Evolutionary conservation across 2,888 invertebrate species (phyloP), one percentile per base, ranked within the genome.

Genomic region (Ichneumon xanthorius): DNA sequence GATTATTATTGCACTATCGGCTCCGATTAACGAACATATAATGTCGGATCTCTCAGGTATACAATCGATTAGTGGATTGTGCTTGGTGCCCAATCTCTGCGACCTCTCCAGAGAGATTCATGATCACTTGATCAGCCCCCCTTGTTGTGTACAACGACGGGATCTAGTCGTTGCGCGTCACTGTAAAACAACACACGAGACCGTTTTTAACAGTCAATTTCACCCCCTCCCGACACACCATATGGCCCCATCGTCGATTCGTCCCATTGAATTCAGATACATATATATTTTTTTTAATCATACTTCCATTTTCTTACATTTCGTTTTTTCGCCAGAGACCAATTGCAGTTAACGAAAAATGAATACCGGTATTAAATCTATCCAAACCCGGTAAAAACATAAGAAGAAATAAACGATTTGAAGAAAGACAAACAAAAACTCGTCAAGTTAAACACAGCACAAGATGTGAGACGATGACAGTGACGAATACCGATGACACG

Each of bases 141-240:
- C 87, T 88, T 87, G 85, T 85, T 76, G 50, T 76, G 71, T 77
- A 80, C 80, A 58, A 76, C 82, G 68, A 88, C 89, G 87, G 88
- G 88, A 89, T 90, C 89, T 88, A 88, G 90, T 89, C 90, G 90
- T 91, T 90, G 89, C 88, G 89, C 90, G 90, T 93, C 93, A 93
- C 93, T 93, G 93, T 83, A 92, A 92, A 92, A 92, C 88, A 91
- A 91, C 72, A 86, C 88, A 88, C 87, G 87, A 86, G 76, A 85
- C 88, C 81, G 86, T 82, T 73, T 84, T 81, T 86, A 80, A 84
- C 81, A 86, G 80, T 85, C 85, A 73, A 82, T 80, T 80, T 79
- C 72, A n/a, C 22, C 67, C 61, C 45, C 22, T 61, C 22, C 71
- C 67, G 50, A 76, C 65, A 82, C 85, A 85, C 85, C 82, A 70